phyloP scores from a whole-genome alignment of 2,797 vertebrate genomes.

The Epinephelus coioides region DNA sequence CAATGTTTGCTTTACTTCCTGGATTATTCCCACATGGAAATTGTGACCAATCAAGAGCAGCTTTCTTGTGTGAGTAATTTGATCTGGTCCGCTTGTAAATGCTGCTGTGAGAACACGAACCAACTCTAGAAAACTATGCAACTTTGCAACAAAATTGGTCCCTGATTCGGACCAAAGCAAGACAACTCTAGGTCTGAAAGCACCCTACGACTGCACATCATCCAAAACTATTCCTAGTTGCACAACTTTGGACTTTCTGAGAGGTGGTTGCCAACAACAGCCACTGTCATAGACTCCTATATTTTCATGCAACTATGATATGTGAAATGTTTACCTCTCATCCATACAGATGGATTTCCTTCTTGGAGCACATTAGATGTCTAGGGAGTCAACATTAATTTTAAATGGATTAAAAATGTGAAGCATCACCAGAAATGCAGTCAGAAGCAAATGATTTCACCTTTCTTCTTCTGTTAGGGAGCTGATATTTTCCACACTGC shows the following conservation, averaged over 20 bases:
- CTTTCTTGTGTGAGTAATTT: too few relatives aligned
- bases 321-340: neutral
- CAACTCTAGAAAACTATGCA: too few relatives aligned
- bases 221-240: neutral
- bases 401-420: slow-evolving; percentile 4
- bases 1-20: too few relatives aligned
- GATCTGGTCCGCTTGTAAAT: too few relatives aligned
- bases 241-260: neutral
- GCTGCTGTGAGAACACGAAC: too few relatives aligned
- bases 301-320: neutral
- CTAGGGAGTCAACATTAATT: neutral
- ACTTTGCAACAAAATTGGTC: too few relatives aligned
- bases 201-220: neutral
- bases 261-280: neutral
- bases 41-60: too few relatives aligned
- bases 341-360: neutral
- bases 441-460: slow-evolving; percentile 1
- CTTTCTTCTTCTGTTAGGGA: slow-evolving; percentile 21
- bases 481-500: slow-evolving; percentile 23
- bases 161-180: too few relatives aligned
- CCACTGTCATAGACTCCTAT: neutral
- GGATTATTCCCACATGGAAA: too few relatives aligned
- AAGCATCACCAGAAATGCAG: neutral
- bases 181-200: too few relatives aligned
- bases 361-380: neutral